Conservation (phyloP, 1,140 invertebrate genomes). For the Sminthurinus signatus region DNA sequence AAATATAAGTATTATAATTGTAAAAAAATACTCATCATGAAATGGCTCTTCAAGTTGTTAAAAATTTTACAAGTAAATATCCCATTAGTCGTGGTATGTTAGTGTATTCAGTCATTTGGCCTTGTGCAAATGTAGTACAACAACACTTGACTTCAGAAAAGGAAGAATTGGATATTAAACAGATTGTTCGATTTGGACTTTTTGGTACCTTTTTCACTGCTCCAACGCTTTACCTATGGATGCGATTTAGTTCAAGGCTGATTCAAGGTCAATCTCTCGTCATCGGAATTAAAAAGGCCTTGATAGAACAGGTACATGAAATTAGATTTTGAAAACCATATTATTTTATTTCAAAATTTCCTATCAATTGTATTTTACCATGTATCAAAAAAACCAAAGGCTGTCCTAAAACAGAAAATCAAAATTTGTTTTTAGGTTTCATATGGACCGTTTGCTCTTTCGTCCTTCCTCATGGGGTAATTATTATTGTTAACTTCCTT, state of each 20-base stretch:
- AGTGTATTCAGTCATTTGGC: slow-evolving; percentile 66
- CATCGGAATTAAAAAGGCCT: slow-evolving; percentile 62
- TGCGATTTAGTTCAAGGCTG: slow-evolving; percentile 55
- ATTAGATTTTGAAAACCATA: too few relatives aligned
- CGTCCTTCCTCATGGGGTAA: slow-evolving; percentile 66
- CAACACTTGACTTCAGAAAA: slow-evolving; percentile 54
- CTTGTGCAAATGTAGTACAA: slow-evolving; percentile 56
- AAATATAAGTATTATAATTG: too few relatives aligned
- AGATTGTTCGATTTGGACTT: slow-evolving; percentile 57
- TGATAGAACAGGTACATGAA: too few relatives aligned
- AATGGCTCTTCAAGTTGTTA: slow-evolving; percentile 10
- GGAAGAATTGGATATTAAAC: slow-evolving; percentile 52
- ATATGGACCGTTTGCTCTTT: slow-evolving; percentile 70
- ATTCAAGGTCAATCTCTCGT: slow-evolving; percentile 59
- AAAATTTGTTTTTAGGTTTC: too few relatives aligned
- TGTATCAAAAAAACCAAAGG: too few relatives aligned
- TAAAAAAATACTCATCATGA: too few relatives aligned
- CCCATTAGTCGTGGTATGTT: slow-evolving; percentile 59
- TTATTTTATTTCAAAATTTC: too few relatives aligned
- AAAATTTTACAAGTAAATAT: slow-evolving; percentile 26
- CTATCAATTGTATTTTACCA: too few relatives aligned
- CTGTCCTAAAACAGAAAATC: too few relatives aligned
- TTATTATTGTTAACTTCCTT: too few relatives aligned
- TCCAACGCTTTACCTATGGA: slow-evolving; percentile 63
- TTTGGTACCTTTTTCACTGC: slow-evolving; percentile 65